Conservation (phyloP, 2,113 vertebrate genomes). For the Corythornis vintsioides region DNA sequence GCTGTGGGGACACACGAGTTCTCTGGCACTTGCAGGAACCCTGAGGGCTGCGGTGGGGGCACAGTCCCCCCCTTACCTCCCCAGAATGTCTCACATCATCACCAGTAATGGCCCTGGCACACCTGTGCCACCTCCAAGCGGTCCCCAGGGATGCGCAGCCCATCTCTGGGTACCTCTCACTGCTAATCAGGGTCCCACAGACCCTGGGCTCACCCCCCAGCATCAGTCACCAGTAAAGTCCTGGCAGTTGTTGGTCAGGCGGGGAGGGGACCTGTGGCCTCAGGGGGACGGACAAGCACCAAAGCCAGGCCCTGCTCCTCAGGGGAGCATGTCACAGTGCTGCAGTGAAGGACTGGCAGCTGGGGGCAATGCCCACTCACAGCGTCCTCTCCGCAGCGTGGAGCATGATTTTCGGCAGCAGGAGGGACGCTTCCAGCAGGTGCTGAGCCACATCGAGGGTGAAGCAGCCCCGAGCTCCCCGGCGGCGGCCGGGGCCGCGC, state of each 20-base stretch:
- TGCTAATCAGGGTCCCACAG: not conserved
- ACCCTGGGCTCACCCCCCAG: accelerated
- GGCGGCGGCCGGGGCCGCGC: not conserved
- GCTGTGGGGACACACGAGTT: not conserved
- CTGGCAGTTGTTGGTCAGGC: accelerated
- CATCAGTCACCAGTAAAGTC: accelerated
- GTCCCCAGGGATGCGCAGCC: not conserved
- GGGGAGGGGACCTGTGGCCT: not conserved
- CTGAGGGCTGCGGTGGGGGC: not conserved
- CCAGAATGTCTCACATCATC: not conserved
- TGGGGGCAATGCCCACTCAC: not conserved
- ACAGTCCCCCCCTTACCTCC: not conserved
- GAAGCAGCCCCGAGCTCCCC: not conserved
- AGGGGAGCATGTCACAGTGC: accelerated
- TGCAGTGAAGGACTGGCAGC: not conserved
- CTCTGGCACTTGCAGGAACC: not conserved
- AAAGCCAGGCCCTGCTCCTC: not conserved
- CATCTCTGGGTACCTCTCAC: not conserved
- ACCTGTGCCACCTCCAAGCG: accelerated
- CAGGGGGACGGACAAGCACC: not conserved
- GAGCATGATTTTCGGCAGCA: constrained; percentile 75
- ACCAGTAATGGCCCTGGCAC: not conserved
- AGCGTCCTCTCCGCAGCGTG: not conserved
- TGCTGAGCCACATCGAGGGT: constrained; percentile 62
- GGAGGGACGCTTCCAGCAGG: constrained; percentile 69